Base-by-base conservation (phyloP, 2,888 invertebrate genomes). In the Bhutanitis thaidina region DNA sequence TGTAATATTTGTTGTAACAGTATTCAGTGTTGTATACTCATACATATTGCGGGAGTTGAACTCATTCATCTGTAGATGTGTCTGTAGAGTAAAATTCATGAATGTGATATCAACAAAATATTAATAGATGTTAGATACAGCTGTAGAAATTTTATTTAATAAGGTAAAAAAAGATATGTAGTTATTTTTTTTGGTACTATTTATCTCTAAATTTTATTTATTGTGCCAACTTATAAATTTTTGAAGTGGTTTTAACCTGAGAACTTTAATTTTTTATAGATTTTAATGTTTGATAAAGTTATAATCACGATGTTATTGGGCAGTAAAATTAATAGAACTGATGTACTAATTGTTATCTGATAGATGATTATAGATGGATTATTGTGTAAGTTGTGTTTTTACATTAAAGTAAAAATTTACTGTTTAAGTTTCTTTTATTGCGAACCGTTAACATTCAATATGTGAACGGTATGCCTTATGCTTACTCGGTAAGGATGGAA, bases 371-470 rank as follows among this genome's bases (percentile, higher is more conserved):
- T 73, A 77, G 73, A 62, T 65, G 67, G 71, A 59, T 65, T 71
- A 55, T 72, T 75, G 67, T 77, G 74, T 80, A 82, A 69, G 66
- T 82, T 85, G 67, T 79, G 85, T 82, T 85, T 87, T 80, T 86
- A 84, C 76, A 84, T 72, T 80, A 81, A 84, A 87, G 77, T 76
- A 51, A 72, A 77, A 71, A 77, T 69, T 80, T 74, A 80, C 75
- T 84, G 84, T 27, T 27, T 8, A 20, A 2, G n/a, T n/a, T n/a
- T n/a, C n/a, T n/a, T n/a, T n/a, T n/a, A n/a, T n/a, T n/a, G n/a
- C n/a, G n/a, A n/a, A n/a, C n/a, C n/a, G n/a, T n/a, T n/a, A n/a
- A n/a, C n/a, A n/a, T n/a, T n/a, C n/a, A n/a, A n/a, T n/a, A n/a
- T n/a, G n/a, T n/a, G n/a, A n/a, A n/a, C n/a, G n/a, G n/a, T n/a